Percentiles rank a stretch among this genome's conserved stretches.
Conservation (phyloP, 1,140 invertebrate species). For the Antheraea mylitta region DNA sequence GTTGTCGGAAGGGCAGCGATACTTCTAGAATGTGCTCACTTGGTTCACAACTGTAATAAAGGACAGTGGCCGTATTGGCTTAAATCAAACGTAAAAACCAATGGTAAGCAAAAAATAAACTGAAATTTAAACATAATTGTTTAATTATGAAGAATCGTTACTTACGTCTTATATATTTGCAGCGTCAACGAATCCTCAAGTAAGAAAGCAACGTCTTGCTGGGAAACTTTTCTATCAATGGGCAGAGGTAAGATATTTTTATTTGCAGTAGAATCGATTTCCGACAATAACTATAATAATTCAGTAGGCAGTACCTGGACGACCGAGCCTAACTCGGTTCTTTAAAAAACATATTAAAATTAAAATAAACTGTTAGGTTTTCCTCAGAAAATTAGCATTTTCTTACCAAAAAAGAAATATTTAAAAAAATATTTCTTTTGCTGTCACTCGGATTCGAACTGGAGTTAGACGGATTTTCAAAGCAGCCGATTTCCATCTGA, state of each 20-base stretch:
- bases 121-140: background rate
- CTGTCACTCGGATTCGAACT: too few species aligned
- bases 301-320: too few species aligned
- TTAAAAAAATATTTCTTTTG: too few species aligned
- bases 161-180: slow-evolving; percentile 23
- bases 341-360: too few species aligned
- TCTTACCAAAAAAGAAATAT: too few species aligned
- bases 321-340: too few species aligned
- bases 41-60: slow-evolving; percentile 98
- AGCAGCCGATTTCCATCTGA: too few species aligned
- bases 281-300: background rate
- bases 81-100: slow-evolving; percentile 61
- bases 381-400: too few species aligned
- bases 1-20: slow-evolving; percentile 94
- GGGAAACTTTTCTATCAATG: slow-evolving; percentile 98
- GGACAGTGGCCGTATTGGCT: slow-evolving; percentile 93
- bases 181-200: slow-evolving; percentile 68
- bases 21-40: slow-evolving; percentile 96
- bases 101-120: slow-evolving; percentile 25
- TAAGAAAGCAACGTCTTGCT: slow-evolving; percentile 88
- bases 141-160: too few species aligned
- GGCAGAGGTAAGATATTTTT: slow-evolving; percentile 87
- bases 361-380: too few species aligned
- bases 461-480: too few species aligned
- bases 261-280: background rate